Base-by-base conservation (phyloP, 2,797 vertebrate species). In the Aulostomus chinensis region DNA sequence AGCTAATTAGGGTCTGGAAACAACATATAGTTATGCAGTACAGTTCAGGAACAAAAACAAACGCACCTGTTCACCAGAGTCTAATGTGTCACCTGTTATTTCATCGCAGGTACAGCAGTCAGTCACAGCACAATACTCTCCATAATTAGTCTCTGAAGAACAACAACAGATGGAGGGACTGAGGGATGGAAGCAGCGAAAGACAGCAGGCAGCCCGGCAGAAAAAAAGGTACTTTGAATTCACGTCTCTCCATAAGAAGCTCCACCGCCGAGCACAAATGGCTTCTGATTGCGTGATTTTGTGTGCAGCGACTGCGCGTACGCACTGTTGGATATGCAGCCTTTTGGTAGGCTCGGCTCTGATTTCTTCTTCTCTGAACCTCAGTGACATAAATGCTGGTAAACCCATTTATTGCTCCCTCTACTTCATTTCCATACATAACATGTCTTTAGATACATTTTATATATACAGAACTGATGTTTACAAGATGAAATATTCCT, bases 121-220 rank as follows among this genome's bases (percentile, higher is more conserved):
- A 80, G 83, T 88, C 84, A 86, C 87, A 88, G 81, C 79, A 87
- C 77, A 85, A 76, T 72, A 82, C 70, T 60, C 66, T 58, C 60
- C 47, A 47, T 89, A 91, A 91, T 89, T 85, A 88, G 88, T 87
- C 85, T 86, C 85, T 24, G 47, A 83, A 86, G 88, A 80, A 62
- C 66, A 77, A 69, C 74, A 80, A 53, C 89, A 91, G 87, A 88
- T 88, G 88, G 78, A 65, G 51, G 47, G 41, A 77, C 47, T 34
- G 40, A 62, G n/a, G 51, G 52, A 56, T 43, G 36, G 46, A 51
- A 47, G 49, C 59, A 58, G 55, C 20, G 54, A 35, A 41, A 13
- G 45, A 45, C 31, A 29, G 6, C 15, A 60, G 66, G 58, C 16
- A 67, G 33, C 60, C 9, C 62, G 54, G 48, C 32, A 45, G 28